Conservation (phyloP, 2,797 vertebrate species). For the Pelochelys cantorii region DNA sequence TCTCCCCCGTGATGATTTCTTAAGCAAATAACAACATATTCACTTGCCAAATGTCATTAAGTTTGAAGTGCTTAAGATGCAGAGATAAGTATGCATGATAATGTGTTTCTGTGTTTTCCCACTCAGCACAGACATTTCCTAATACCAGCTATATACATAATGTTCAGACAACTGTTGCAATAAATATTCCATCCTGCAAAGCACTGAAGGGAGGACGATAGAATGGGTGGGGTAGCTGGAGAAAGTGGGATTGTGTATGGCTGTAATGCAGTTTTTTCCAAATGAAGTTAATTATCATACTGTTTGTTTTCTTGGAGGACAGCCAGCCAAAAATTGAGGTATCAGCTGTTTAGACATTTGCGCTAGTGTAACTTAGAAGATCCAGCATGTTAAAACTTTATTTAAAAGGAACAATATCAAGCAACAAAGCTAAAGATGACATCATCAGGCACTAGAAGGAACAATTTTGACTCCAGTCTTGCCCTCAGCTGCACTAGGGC, state of each 20-base stretch:
- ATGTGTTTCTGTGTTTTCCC: not conserved
- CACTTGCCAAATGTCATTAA: not conserved
- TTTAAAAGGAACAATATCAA: not conserved
- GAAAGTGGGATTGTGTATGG: not conserved
- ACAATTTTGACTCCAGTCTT: conserved; percentile 1
- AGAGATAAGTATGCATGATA: not conserved
- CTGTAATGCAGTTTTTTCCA: conserved; percentile 2
- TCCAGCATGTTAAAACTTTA: not conserved
- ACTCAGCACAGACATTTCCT: not conserved
- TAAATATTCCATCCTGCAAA: not conserved
- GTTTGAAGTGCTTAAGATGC: not conserved
- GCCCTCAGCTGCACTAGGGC: not conserved
- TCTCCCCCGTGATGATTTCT: not conserved
- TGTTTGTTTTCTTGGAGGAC: not conserved
- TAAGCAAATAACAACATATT: not conserved
- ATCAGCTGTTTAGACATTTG: not conserved
- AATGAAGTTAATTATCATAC: conserved; percentile 1
- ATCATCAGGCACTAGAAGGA: not conserved
- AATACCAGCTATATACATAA: not conserved
- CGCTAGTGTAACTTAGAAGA: conserved; percentile 2
- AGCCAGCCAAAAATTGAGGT: not conserved
- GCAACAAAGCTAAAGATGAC: not conserved
- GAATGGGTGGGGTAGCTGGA: not conserved
- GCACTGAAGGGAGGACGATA: not conserved
- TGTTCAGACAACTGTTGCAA: not conserved